These are phyloP conservation scores for Pseudonaja textilis DNA, from an alignment of 2,113 vertebrate genomes.

Conservation along the genomic window DNA sequence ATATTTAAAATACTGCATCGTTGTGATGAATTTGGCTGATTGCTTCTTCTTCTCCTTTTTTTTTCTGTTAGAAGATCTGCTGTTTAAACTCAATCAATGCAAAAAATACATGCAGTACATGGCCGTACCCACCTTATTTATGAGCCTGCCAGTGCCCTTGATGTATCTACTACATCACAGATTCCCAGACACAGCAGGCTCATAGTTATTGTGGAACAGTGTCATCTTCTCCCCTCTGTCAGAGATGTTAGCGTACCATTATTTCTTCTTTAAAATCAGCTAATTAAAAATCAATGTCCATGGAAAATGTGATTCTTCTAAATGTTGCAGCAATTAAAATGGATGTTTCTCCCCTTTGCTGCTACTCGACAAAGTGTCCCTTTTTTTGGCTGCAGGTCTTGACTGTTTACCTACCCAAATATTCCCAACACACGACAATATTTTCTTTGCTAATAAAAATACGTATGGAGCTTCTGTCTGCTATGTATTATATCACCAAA, in stretches of 20 bases:
- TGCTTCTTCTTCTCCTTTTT: constrained; percentile 12
- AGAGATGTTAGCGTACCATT: background rate
- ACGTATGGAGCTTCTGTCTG: background rate
- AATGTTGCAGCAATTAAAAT: constrained; percentile 12
- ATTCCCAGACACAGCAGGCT: background rate
- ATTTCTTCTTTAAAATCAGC: background rate
- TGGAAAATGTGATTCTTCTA: constrained; percentile 28
- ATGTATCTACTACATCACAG: constrained; percentile 13
- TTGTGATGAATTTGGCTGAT: background rate
- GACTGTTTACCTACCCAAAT: constrained; percentile 12
- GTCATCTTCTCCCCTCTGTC: background rate
- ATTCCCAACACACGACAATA: background rate
- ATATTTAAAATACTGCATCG: background rate
- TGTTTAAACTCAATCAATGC: constrained; percentile 16
- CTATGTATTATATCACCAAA: background rate
- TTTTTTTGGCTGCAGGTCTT: constrained; percentile 18
- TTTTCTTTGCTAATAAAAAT: constrained; percentile 9
- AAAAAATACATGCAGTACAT: constrained; percentile 46
- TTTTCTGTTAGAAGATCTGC: background rate
- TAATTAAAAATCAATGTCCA: constrained; percentile 13
- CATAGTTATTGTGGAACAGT: constrained; percentile 21
- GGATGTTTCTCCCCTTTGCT: background rate
- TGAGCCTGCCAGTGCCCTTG: background rate
- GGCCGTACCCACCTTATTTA: background rate
- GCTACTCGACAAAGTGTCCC: background rate